Evolutionary conservation across 2,113 vertebrate species (phyloP), one percentile per base, ranked within the genome.

Genomic region (Rhea pennata): DNA sequence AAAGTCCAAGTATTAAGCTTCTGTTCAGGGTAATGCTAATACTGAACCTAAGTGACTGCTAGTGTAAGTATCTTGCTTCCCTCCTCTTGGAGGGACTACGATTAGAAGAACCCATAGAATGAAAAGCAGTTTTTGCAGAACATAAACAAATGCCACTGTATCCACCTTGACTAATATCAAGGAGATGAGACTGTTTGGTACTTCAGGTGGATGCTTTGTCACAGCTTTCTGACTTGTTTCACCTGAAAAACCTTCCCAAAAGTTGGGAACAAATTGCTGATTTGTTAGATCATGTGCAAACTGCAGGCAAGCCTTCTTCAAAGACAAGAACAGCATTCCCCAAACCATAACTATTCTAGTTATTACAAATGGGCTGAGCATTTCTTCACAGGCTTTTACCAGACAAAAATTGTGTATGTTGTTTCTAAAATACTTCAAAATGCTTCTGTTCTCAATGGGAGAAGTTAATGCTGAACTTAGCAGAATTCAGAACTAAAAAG

Each of bases 201-300:
- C 19, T 88, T 36, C 19, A 20, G 20, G 48, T 31, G n/a, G 10
- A 50, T 54, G 20, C 42, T 81, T 94, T 90, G 13, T 29, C 51
- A 64, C 65, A 59, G 29, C 31, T 74, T 75, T 66, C 54, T 90
- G 69, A 54, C 44, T 78, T 56, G 26, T 12, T 88, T 79, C 14
- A 42, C 62, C 39, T 20, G 22, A 46, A 76, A 83, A 40, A 19
- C 0, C 15, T 56, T 2, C 0, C 6, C 3, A 0, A 27, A 90
- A 83, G 33, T 26, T 44, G 56, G 59, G 44, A 77, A 12, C 24
- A 62, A n/a, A 27, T 88, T 23, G 66, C 8, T 26, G 36, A 75
- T 84, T 84, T 78, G 39, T 7, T 1, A 10, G 46, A 67, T 80
- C 51, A 31, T 0, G 0, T 77, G 59, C 46, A 88, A 76, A 77